Evolutionary conservation across 2,888 invertebrate genomes (phyloP), one percentile per base, ranked within the genome.

Genomic region (Linyphia triangularis): DNA sequence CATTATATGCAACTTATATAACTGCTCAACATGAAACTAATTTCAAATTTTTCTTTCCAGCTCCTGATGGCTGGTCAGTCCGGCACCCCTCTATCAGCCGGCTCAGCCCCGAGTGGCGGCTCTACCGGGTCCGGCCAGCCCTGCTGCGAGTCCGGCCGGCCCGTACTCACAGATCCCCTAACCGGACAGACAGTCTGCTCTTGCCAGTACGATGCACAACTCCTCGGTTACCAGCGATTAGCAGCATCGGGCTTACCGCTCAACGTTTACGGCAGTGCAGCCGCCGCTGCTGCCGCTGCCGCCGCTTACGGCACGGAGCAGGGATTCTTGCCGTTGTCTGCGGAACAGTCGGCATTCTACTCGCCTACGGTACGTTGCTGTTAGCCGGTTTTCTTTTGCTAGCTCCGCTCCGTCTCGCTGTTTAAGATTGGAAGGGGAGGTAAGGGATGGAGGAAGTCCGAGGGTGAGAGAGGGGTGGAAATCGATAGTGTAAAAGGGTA

Each of bases 141-240:
- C 79, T 97, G 97, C 93, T 97, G 97, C 94, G 97, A 97, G 93
- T 97, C 97, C 91, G 97, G 97, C 77, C 95, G 97, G 90, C 97
- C 97, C 91, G 95, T 97, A 93, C 86, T 90, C 19, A 97, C 97
- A 91, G 97, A 98, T 93, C 97, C 97, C 10, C 96, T 97, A 89
- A 96, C 97, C 90, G 97, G 97, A 43, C 97, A 97, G 93, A 96
- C 97, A 81, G 97, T 98, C 91, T 98, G 97, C 94, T 97, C 97
- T 91, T 98, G 98, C 93, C 97, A 97, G 93, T 97, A 97, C 93
- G 97, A 97, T 93, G 96, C 96, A 86, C 96, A 97, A 67, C 94
- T 97, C 91, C 94, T 97, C 91, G 90, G 90, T 81, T 90, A 90
- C 70, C 90, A 90, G 77, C 90, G 90, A 13, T 86, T 90, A 10